Base-by-base conservation (phyloP, 2,113 vertebrate species). In the Globicephala melas region DNA sequence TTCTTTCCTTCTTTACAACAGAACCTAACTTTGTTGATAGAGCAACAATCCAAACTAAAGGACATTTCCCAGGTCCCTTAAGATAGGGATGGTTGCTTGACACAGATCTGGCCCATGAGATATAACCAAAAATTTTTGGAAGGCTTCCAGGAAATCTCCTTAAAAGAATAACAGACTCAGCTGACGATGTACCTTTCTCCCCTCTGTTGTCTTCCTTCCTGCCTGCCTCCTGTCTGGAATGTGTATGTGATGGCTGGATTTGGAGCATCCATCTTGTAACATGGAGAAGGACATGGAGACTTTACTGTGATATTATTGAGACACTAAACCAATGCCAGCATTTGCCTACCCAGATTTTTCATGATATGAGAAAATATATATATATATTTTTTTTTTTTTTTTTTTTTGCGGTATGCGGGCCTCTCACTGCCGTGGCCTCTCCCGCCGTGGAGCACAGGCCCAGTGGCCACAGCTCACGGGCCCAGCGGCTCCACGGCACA, bases 31-130 rank as follows among this genome's bases (percentile, higher is more conserved):
- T 90, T 77, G 44, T 65, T 87, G 55, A 36, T 63, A 95, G 65
- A 95, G 44, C 62, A 93, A 62, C 50, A 17, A 91, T 8, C 44
- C 77, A 38, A 95, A 89, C 23, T 23, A 65, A 97, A 60, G 53
- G 82, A 20, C 21, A 91, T 85, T 67, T 91, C n/a, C 25, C 47
- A 91, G 41, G 18, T 93, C 60, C 41, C 28, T 60, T 50, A 60
- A 82, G 47, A 76, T 26, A 60, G 13, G 8, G 11, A 53, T n/a
- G 28, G 38, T 60, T 95, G 38, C 31, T 77, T 55, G 83, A 68
- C 6, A 50, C 25, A 83, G 26, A 47, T 83, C 50, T 84, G 28
- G 21, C 26, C 55, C 83, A 70, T 44, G 14, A 77, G 47, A 89
- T 50, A 9, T 26, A 53, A 92, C 31, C 28, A 81, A 93, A 44